Evolutionary conservation across 2,797 vertebrate genomes (phyloP), one percentile per base, ranked within the genome.

Genomic region (Typhlichthys subterraneus): DNA sequence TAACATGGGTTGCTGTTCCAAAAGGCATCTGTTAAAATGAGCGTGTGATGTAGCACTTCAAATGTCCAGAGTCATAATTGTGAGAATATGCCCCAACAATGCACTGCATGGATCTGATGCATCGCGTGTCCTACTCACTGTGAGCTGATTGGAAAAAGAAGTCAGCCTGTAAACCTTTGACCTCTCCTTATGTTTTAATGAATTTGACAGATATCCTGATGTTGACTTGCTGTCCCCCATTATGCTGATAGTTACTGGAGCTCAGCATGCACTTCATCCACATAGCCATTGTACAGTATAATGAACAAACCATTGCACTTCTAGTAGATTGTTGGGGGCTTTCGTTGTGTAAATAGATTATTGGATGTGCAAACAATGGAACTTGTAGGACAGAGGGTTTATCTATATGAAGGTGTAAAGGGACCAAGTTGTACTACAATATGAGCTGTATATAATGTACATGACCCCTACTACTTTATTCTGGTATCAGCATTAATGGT

Each of bases 71-170:
- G 78, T 89, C 85, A 82, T 85, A 61, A 70, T 84, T 87, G 87
- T 87, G 85, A 91, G 87, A 82, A 78, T 80, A 88, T 69, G 80
- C 78, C 82, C 87, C 91, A 87, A 91, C 91, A 86, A 90, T 91
- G 87, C 92, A 90, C 93, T 93, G 93, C 94, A 94, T 94, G 94
- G 87, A 87, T 92, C 91, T 86, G 87, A 91, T 91, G 91, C 92
- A 93, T 94, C 92, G 87, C 84, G 88, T 92, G 89, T 93, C 89
- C 92, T 91, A 79, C 85, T 92, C 92, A 93, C 91, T 94, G 89
- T 90, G 91, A 95, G 93, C 94, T 94, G 90, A 92, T 81, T 81
- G 85, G 84, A 77, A 59, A 79, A 84, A 75, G 46, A 83, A 54
- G 83, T 94, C 93, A 92, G 92, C 93, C 88, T 80, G 65, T 83